Conservation (phyloP, 2,113 vertebrate genomes). For the Labeo rohita region DNA sequence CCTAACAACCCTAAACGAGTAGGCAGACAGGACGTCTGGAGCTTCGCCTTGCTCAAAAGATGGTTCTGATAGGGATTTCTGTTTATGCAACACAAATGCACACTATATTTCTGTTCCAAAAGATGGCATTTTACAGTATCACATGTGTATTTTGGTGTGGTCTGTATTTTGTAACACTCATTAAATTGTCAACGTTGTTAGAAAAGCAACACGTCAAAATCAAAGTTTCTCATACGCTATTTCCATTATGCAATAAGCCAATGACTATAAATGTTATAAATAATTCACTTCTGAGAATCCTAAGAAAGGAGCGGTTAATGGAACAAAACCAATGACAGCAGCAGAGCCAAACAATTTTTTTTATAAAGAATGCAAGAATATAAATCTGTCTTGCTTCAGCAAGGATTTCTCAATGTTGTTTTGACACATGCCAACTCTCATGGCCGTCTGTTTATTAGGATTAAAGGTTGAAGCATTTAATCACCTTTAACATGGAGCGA, state of each 20-base stretch:
- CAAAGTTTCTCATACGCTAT: neutral
- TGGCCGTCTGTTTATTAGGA: constrained; percentile 46
- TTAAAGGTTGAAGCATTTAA: constrained; percentile 64
- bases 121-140: too few relatives aligned
- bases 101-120: too few relatives aligned
- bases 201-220: neutral
- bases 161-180: neutral
- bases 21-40: neutral
- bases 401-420: constrained; percentile 15
- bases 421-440: neutral
- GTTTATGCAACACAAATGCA: neutral
- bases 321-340: neutral
- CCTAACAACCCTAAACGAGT: neutral
- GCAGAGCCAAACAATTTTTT: neutral
- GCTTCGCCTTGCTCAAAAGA: neutral
- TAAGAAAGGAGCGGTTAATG: neutral
- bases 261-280: neutral
- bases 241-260: neutral
- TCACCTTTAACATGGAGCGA: constrained; percentile 59
- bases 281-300: neutral
- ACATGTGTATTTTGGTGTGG: neutral
- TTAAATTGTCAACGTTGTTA: neutral
- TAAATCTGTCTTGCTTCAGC: neutral
- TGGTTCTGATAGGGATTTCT: neutral
- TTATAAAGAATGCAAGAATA: neutral